A percentile compares a stretch with the other conserved stretches of the same genome.
These are phyloP conservation scores for Pollachius pollachius DNA, from an alignment of 2,113 vertebrate species.

Conservation along the genomic window DNA sequence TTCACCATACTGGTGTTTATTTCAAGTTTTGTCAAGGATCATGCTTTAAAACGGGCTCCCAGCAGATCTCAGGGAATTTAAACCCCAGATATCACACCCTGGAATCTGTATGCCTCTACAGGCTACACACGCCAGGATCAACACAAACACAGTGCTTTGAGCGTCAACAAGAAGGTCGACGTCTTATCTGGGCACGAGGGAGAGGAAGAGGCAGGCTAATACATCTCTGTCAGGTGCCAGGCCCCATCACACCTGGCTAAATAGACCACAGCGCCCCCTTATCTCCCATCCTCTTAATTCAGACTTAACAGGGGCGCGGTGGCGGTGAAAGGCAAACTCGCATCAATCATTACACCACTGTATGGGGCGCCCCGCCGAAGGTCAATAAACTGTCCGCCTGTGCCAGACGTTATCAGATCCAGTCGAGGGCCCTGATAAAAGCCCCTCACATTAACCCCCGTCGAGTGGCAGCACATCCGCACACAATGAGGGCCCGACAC, in stretches of 20 bases:
- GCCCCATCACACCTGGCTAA: slow-evolving; percentile 65
- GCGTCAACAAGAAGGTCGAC: slow-evolving; percentile 54
- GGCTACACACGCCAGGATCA: too few relatives aligned
- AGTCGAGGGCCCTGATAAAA: slow-evolving; percentile 90
- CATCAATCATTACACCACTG: slow-evolving; percentile 96
- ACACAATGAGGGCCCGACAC: slow-evolving; percentile 70
- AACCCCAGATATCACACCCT: too few relatives aligned
- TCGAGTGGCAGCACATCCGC: slow-evolving; percentile 81
- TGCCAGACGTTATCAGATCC: slow-evolving; percentile 96
- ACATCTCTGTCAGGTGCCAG: slow-evolving; percentile 70
- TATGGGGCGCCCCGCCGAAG: slow-evolving; percentile 92
- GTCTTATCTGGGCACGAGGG: slow-evolving; percentile 58
- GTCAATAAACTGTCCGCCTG: slow-evolving; percentile 99
- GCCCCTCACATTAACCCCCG: slow-evolving; percentile 88
- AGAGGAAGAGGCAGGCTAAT: slow-evolving; percentile 44
- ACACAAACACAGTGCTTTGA: too few relatives aligned
- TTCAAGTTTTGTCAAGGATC: too few relatives aligned
- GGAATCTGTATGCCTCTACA: too few relatives aligned
- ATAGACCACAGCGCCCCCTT: slow-evolving; percentile 61
- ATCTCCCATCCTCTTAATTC: slow-evolving; percentile 86
- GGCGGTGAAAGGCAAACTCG: slow-evolving; percentile 79
- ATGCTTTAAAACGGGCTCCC: too few relatives aligned
- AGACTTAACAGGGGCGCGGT: slow-evolving; percentile 65
- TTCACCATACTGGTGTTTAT: too few relatives aligned
- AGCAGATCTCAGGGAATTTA: too few relatives aligned